These are phyloP conservation scores for Mico argentatus DNA, from an alignment of 2,797 vertebrate genomes.

Conservation along the genomic window DNA sequence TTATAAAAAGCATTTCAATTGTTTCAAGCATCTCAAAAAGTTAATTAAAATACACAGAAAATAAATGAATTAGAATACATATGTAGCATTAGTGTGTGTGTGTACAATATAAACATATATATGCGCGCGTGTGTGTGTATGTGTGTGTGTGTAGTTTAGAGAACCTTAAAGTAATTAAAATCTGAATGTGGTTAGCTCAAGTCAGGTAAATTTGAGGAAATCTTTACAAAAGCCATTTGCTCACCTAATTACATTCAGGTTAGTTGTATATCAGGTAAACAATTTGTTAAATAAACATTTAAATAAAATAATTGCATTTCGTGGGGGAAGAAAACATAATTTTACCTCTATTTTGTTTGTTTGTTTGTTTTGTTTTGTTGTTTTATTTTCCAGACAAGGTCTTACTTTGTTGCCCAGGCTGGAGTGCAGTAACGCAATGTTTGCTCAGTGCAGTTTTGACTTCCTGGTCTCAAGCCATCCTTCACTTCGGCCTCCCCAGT, in stretches of 20 bases:
- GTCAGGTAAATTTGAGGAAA: background rate
- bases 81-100: background rate
- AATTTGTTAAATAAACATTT: background rate
- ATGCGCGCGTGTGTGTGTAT: background rate
- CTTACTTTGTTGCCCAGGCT: background rate
- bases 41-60: background rate
- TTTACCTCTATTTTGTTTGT: background rate
- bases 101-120: background rate
- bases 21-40: background rate
- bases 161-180: conserved; percentile 22
- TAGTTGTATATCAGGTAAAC: background rate
- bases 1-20: background rate
- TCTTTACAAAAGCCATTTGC: background rate
- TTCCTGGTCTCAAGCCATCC: background rate
- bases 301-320: background rate
- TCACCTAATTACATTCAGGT: background rate
- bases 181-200: background rate
- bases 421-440: background rate
- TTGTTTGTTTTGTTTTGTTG: no score
- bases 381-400: background rate
- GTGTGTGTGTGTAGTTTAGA: background rate
- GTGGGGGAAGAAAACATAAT: background rate
- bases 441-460: background rate
- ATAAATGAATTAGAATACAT: background rate
- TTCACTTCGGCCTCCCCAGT: background rate